These are phyloP conservation scores for Cremastobaeus sp. DNA, from an alignment of 2,888 invertebrate genomes.

Conservation along the genomic window DNA sequence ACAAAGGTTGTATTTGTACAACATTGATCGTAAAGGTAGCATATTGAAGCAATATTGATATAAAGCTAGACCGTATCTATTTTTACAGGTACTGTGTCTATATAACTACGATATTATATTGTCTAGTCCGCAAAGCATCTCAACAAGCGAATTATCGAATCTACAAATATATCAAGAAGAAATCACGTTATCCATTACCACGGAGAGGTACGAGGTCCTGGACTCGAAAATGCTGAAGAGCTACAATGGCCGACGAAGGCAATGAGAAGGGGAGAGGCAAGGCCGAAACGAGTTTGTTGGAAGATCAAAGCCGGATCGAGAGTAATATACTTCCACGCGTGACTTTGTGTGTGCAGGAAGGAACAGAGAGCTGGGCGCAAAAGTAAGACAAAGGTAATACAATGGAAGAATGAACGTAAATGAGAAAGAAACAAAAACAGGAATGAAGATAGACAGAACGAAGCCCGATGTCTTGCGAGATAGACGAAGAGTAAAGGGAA, in stretches of 20 bases:
- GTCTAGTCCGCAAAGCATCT: conserved; percentile 32
- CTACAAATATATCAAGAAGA: conserved; percentile 56
- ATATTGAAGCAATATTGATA: no score
- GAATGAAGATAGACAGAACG: conserved; percentile 9
- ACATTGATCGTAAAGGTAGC: no score
- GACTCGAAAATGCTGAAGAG: conserved; percentile 51
- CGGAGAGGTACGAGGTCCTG: conserved; percentile 42
- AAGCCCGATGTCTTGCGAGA: conserved; percentile 53
- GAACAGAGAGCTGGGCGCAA: not conserved
- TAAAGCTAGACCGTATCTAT: no score
- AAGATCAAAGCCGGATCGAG: conserved; percentile 69
- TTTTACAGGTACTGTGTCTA: no score
- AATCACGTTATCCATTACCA: conserved; percentile 50
- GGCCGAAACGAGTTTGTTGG: conserved; percentile 64
- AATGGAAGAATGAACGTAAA: not conserved
- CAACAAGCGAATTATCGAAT: conserved; percentile 49
- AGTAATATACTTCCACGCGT: conserved; percentile 66
- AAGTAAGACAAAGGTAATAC: not conserved
- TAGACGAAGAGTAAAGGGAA: conserved; percentile 48
- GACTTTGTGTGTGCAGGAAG: conserved; percentile 38
- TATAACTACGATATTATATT: no score
- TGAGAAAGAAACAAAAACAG: not conserved
- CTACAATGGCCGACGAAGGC: conserved; percentile 55
- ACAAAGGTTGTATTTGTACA: no score
- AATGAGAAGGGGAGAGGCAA: conserved; percentile 33